Conservation (phyloP, 2,113 vertebrate genomes). For the Grammomys dolichurus region DNA sequence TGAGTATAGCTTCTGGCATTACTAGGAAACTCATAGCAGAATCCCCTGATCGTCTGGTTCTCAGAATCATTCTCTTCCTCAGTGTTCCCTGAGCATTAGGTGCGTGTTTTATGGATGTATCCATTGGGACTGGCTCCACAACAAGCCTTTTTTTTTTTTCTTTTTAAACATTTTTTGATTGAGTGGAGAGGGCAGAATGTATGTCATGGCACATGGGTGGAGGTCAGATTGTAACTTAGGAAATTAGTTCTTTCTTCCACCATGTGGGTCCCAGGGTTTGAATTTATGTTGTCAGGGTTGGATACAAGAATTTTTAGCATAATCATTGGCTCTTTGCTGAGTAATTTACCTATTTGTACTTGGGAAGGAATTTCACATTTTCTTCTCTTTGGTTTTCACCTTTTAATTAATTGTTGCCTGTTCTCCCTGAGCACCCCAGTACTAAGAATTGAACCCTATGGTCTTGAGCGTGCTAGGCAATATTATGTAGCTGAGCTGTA, state of each 20-base stretch:
- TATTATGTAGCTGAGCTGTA: neutral
- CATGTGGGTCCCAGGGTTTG: neutral
- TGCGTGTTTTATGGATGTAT: neutral
- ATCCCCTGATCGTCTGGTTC: neutral
- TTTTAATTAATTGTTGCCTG: neutral
- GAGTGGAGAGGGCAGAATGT: neutral
- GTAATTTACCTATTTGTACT: conserved; percentile 50
- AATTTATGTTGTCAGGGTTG: neutral
- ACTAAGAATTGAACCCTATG: neutral
- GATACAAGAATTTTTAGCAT: neutral
- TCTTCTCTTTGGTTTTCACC: neutral
- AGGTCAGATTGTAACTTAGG: neutral
- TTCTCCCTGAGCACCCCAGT: neutral
- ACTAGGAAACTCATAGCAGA: neutral
- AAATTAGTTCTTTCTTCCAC: neutral
- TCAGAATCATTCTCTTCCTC: neutral
- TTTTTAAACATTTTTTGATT: neutral
- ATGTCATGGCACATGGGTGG: neutral
- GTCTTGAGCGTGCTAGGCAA: neutral
- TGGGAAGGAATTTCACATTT: conserved; percentile 64
- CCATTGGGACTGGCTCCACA: neutral
- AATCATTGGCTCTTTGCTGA: conserved; percentile 36
- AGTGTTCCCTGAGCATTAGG: neutral
- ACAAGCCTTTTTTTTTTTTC: neutral
- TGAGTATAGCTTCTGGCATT: neutral